phyloP scores from a whole-genome alignment of 2,888 invertebrate genomes.

The Drosophila flavopinicola region DNA sequence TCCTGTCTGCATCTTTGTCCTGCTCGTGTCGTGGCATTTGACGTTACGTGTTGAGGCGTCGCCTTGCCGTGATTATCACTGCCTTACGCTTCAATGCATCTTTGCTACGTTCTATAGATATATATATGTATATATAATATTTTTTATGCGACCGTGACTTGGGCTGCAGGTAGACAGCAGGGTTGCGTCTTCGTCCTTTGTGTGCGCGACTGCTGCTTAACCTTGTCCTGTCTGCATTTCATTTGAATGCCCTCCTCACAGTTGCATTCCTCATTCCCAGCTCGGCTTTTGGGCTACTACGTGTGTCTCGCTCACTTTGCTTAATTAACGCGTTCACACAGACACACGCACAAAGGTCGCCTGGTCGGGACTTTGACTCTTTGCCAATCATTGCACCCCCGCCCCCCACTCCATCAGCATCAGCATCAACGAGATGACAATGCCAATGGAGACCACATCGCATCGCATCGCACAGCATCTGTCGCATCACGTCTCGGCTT shows the following conservation, averaged over 20 bases:
- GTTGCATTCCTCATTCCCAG: constrained; percentile 32
- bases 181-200: constrained; percentile 56
- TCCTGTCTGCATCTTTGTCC: constrained; percentile 22
- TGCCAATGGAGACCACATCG: constrained; percentile 63
- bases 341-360: constrained; percentile 62
- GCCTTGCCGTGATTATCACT: constrained; percentile 76
- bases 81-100: constrained; percentile 78
- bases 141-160: constrained; percentile 12
- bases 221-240: constrained; percentile 63
- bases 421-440: constrained; percentile 60
- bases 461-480: constrained; percentile 49
- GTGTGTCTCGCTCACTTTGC: constrained; percentile 79
- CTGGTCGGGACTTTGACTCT: constrained; percentile 71
- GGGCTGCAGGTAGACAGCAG: constrained; percentile 63
- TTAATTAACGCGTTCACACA: constrained; percentile 75
- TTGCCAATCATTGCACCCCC: constrained; percentile 76
- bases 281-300: constrained; percentile 40
- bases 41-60: constrained; percentile 77
- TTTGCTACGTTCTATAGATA: constrained; percentile 41
- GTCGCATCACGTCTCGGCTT: constrained; percentile 69
- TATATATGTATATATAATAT: constrained; percentile 1
- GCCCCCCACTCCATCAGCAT: constrained; percentile 19
- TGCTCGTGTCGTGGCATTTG: constrained; percentile 70
- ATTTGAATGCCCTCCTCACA: constrained; percentile 68
- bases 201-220: constrained; percentile 45